Evolutionary conservation across 1,140 invertebrate species (phyloP).

Genomic region (Laodelphax striatellus): DNA sequence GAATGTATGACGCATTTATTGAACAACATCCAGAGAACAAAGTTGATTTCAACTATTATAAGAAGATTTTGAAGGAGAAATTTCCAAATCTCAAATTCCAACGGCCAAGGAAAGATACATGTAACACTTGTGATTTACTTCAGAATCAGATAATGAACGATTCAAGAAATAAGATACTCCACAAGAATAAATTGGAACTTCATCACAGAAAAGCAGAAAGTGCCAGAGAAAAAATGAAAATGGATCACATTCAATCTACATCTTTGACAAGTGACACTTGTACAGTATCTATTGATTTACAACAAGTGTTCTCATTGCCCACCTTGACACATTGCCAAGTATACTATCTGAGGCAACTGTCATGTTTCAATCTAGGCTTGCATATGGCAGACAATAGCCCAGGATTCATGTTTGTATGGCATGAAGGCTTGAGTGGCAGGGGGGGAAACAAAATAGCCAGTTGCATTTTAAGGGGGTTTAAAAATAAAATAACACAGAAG

Average conservation of each 20-base stretch:
- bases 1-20: neutral
- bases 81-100: conserved; percentile 6
- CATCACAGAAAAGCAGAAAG: conserved; percentile 8
- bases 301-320: conserved; percentile 12
- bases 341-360: conserved; percentile 19
- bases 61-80: neutral
- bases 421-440: conserved; percentile 14
- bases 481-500: too few relatives aligned
- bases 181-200: conserved; percentile 2
- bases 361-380: conserved; percentile 16
- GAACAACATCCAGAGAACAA: neutral
- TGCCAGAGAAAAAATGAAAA: conserved; percentile 5
- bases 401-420: conserved; percentile 19
- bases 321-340: conserved; percentile 1
- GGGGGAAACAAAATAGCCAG: conserved; percentile 13
- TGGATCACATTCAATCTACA: neutral
- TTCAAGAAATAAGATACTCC: neutral
- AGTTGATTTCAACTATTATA: conserved; percentile 1
- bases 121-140: conserved; percentile 4
- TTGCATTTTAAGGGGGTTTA: conserved; percentile 8
- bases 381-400: conserved; percentile 13
- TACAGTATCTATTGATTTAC: conserved; percentile 9
- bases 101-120: conserved; percentile 8
- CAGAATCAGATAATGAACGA: conserved; percentile 4
- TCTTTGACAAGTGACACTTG: conserved; percentile 1